phyloP scores from a whole-genome alignment of 2,888 invertebrate genomes.

The Phytoseiulus persimilis region DNA sequence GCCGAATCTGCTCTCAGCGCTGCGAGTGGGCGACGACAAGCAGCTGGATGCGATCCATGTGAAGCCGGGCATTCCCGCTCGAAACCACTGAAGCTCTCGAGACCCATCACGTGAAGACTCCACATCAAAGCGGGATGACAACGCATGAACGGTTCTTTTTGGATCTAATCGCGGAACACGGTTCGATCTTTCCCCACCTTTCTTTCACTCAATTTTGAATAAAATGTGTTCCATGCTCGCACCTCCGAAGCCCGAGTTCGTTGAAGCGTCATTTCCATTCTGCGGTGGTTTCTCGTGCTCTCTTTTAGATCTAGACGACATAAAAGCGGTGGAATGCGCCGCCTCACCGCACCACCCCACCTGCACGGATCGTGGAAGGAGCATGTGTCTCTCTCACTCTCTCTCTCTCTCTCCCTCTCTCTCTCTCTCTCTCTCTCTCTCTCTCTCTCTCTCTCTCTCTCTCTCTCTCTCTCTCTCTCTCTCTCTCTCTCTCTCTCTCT shows the following conservation, averaged over 20 bases:
- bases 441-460: too few relatives aligned
- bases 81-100: background rate
- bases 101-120: background rate
- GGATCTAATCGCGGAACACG: background rate
- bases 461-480: too few relatives aligned
- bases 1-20: too few relatives aligned
- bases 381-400: background rate
- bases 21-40: too few relatives aligned
- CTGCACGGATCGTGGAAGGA: background rate
- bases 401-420: too few relatives aligned
- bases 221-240: background rate
- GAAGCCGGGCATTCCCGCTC: background rate
- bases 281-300: background rate
- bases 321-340: background rate
- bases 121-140: background rate
- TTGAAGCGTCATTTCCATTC: background rate
- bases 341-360: background rate
- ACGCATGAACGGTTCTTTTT: background rate
- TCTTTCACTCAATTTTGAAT: background rate
- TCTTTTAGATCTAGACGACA: background rate
- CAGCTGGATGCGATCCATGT: too few relatives aligned
- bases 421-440: too few relatives aligned
- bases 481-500: too few relatives aligned
- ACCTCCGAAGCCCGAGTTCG: background rate
- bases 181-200: background rate